phyloP scores from a whole-genome alignment of 1,140 invertebrate species.

The Sitophilus oryzae region DNA sequence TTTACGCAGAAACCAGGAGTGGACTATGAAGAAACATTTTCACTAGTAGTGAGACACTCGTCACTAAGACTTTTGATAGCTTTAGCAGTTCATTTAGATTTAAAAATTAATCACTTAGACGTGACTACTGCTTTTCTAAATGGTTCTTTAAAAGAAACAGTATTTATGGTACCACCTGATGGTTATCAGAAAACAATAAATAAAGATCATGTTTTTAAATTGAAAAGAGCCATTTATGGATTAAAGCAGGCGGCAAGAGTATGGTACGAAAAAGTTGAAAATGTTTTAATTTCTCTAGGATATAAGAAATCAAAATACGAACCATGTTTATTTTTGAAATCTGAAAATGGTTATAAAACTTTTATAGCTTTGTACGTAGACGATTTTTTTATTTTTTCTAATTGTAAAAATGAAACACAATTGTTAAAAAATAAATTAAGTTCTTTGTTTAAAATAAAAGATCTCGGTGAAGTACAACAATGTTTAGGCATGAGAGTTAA shows the following conservation, averaged over 20 bases:
- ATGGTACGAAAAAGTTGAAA: constrained; percentile 34
- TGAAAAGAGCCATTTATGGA: constrained; percentile 40
- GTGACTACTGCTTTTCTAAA: constrained; percentile 44
- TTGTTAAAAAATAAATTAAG: constrained; percentile 21
- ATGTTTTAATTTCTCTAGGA: constrained; percentile 27
- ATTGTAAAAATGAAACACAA: constrained; percentile 14
- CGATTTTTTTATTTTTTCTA: constrained; percentile 20
- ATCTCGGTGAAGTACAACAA: constrained; percentile 30
- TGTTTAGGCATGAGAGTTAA: constrained; percentile 33
- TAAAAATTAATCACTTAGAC: constrained; percentile 36
- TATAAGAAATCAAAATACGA: constrained; percentile 38
- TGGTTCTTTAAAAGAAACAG: constrained; percentile 35
- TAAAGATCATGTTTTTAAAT: constrained; percentile 36
- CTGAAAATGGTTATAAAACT: constrained; percentile 19
- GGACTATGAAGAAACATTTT: constrained; percentile 25
- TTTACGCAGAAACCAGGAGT: constrained; percentile 32
- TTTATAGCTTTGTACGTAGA: constrained; percentile 29
- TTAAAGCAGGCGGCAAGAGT: constrained; percentile 34
- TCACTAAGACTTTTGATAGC: constrained; percentile 30
- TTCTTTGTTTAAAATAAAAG: constrained; percentile 31
- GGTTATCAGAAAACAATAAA: constrained; percentile 16
- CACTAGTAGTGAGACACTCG: constrained; percentile 28
- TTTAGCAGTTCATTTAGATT: constrained; percentile 29
- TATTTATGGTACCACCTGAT: constrained; percentile 39
- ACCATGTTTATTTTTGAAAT: constrained; percentile 36